phyloP scores from a whole-genome alignment of 2,797 vertebrate genomes.

The Xenentodon cancila region DNA sequence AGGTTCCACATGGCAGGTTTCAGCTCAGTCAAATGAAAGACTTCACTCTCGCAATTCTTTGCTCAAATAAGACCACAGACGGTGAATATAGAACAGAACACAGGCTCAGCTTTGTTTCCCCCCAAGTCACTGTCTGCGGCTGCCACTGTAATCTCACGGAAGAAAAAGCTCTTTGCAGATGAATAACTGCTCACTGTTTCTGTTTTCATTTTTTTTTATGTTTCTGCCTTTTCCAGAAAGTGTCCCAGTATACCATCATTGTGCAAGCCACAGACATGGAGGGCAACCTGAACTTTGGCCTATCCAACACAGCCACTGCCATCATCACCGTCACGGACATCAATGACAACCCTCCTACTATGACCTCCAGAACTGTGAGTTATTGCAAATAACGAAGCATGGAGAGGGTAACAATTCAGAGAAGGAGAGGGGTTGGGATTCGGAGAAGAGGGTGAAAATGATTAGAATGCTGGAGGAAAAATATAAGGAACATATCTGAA shows the following conservation, averaged over 20 bases:
- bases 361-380: slow-evolving; percentile 93
- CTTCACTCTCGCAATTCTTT: slow-evolving; percentile 50
- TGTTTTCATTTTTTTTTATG: slow-evolving; percentile 9
- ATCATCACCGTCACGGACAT: slow-evolving; percentile 94
- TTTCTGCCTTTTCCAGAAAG: slow-evolving; percentile 84
- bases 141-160: slow-evolving; percentile 24
- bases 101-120: slow-evolving; percentile 30
- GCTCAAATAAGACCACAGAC: slow-evolving; percentile 50
- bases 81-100: slow-evolving; percentile 38
- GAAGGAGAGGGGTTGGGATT: slow-evolving; percentile 12
- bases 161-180: slow-evolving; percentile 34
- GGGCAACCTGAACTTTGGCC: slow-evolving; percentile 94
- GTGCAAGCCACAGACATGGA: slow-evolving; percentile 99
- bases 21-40: slow-evolving; percentile 51
- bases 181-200: slow-evolving; percentile 44
- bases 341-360: slow-evolving; percentile 96
- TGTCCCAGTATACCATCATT: slow-evolving; percentile 95
- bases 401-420: slow-evolving; percentile 15
- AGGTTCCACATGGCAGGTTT: slow-evolving; percentile 20
- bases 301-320: slow-evolving; percentile 96
- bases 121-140: slow-evolving; percentile 22
- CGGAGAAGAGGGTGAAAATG: slow-evolving; percentile 16
- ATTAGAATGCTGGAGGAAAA: slow-evolving; percentile 17
- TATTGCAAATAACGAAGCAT: slow-evolving; percentile 22
- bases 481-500: background rate